These are phyloP conservation scores for Lateolabrax maculatus DNA, from an alignment of 2,797 vertebrate genomes.

Conservation along the genomic window DNA sequence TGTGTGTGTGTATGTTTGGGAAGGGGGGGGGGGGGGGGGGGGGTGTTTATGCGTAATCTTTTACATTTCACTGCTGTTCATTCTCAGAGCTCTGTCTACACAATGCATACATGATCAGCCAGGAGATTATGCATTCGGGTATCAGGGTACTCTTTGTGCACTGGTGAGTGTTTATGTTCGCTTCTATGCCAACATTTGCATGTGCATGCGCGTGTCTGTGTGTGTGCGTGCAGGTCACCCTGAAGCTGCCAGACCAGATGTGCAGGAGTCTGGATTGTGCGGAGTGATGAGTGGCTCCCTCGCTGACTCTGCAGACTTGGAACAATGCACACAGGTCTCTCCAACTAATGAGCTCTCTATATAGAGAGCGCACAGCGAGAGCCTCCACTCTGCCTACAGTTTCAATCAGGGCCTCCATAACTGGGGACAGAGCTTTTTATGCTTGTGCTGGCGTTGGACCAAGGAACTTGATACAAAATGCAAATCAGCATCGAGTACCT, in stretches of 20 bases:
- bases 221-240: constrained; percentile 77
- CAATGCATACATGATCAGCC: constrained; percentile 64
- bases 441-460: constrained; percentile 72
- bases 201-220: constrained; percentile 46
- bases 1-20: not conserved
- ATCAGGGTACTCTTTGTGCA: constrained; percentile 40
- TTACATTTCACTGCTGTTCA: constrained; percentile 53
- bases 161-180: constrained; percentile 62
- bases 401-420: constrained; percentile 80
- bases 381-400: constrained; percentile 72
- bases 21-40: too few species aligned
- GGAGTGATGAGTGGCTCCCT: constrained; percentile 81
- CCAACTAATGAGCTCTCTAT: constrained; percentile 82
- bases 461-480: constrained; percentile 81
- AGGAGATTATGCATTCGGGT: constrained; percentile 60
- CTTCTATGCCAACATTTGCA: constrained; percentile 56
- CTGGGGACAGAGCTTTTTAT: constrained; percentile 75
- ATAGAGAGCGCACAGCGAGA: constrained; percentile 68
- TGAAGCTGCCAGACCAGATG: constrained; percentile 82
- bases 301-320: constrained; percentile 84
- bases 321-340: constrained; percentile 85
- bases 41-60: constrained; percentile 28
- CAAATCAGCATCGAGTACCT: constrained; percentile 78
- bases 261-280: constrained; percentile 77
- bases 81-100: constrained; percentile 45